Base-by-base conservation (phyloP, 2,888 invertebrate genomes). In the Agrotis exclamationis region DNA sequence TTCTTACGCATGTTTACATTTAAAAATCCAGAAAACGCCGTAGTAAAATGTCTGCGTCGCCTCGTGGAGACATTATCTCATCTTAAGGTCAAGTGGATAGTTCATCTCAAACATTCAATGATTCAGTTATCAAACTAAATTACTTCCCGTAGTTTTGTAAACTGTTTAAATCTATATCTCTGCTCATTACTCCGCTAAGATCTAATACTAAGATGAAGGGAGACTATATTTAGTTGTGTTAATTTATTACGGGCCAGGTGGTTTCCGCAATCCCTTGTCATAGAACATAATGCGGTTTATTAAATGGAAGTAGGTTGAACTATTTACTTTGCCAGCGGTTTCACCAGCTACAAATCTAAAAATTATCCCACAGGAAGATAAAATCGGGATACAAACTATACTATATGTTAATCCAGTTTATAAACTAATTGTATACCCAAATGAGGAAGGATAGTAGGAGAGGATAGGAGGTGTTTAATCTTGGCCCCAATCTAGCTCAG, bases 41-140 rank as follows among this genome's bases (percentile, higher is more conserved):
- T 33, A 33, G 33, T 33, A 33, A 33, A 33, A 33, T 51, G n/a
- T 22, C 33, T 14, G 28, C 22, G 18, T 39, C 28, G 11, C n/a
- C 47, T 11, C 33, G 33, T 33, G 33, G 33, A 59, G 44, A 24
- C 5, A 22, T 51, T 76, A 66, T 66, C 58, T 48, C 9, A 14
- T 39, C 14, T n/a, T 2, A 63, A 76, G 81, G 77, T 81, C 81
- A 81, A 76, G 58, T 14, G 13, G 18, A 51, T 51, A 45, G 69
- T 54, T 68, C 65, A 66, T 54, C 28, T 28, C 6, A 16, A 11
- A 63, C 39, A 59, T 58, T 76, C 18, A 51, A 20, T 2, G 77
- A 80, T 78, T 33, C 70, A 16, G 47, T 51, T 80, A 80, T 77
- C 76, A 1, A 24, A 60, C 39, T 48, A 56, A 66, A 65, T 62